phyloP scores from a whole-genome alignment of 2,113 vertebrate species.

The Chaenogobius annularis region DNA sequence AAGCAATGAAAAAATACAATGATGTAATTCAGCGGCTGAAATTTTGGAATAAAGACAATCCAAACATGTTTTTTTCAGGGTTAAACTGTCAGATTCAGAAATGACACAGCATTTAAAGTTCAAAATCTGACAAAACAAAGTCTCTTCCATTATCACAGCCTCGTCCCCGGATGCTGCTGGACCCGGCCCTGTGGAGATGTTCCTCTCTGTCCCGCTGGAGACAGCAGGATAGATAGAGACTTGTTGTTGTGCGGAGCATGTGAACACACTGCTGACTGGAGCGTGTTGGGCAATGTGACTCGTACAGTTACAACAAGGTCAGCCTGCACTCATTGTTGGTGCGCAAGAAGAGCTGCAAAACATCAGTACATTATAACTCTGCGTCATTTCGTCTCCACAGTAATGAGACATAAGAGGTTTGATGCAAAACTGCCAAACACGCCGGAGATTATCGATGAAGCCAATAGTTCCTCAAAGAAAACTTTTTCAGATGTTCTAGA shows the following conservation, averaged over 20 bases:
- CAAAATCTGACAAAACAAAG: too few species aligned
- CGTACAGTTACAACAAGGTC: constrained; percentile 54
- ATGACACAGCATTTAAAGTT: too few species aligned
- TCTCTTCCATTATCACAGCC: too few species aligned
- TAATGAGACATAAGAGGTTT: neutral
- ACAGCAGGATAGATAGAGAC: constrained; percentile 59
- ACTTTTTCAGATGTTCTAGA: neutral
- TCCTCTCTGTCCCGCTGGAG: constrained; percentile 47
- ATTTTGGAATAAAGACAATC: too few species aligned
- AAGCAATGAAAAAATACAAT: too few species aligned
- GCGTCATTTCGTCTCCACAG: neutral
- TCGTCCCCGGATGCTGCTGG: constrained; percentile 6
- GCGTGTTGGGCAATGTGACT: constrained; percentile 66
- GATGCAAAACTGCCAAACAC: neutral
- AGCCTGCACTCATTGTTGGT: constrained; percentile 8
- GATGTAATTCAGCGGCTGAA: too few species aligned
- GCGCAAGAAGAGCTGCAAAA: neutral
- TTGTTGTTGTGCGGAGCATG: constrained; percentile 71
- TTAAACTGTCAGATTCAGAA: too few species aligned
- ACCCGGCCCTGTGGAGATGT: constrained; percentile 57
- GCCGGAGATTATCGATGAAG: neutral
- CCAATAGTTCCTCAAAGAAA: neutral
- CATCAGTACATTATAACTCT: neutral
- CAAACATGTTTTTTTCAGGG: too few species aligned
- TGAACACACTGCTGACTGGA: constrained; percentile 73